Percentiles rank a stretch among this genome's conserved stretches.
These are phyloP conservation scores for Harpagifer antarcticus DNA, from an alignment of 2,797 vertebrate genomes.

Conservation along the genomic window DNA sequence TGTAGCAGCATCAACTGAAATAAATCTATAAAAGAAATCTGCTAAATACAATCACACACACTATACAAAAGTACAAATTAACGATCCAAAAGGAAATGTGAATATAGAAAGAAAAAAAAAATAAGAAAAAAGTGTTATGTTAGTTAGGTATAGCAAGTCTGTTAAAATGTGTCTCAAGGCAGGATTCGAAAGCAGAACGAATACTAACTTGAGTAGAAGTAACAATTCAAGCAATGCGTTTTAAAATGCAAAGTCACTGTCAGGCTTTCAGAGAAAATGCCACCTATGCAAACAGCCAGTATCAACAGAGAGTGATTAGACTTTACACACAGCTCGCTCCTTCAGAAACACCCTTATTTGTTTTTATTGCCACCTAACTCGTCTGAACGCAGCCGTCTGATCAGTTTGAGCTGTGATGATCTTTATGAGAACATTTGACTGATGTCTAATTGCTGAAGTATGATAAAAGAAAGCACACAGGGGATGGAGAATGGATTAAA, in stretches of 20 bases:
- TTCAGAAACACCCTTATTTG: constrained; percentile 16
- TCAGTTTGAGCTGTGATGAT: constrained; percentile 26
- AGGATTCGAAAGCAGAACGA: no score
- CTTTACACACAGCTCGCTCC: constrained; percentile 4
- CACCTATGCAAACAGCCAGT: not conserved
- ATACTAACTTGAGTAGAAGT: not conserved
- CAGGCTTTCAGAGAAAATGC: constrained; percentile 13
- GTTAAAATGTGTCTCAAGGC: no score
- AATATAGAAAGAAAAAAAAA: no score
- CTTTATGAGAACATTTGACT: constrained; percentile 34
- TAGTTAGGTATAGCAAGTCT: no score
- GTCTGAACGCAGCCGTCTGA: not conserved
- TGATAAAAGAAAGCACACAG: constrained; percentile 27
- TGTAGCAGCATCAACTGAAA: no score
- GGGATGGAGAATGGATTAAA: constrained; percentile 52
- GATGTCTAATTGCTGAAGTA: constrained; percentile 37
- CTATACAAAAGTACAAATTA: no score
- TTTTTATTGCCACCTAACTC: constrained; percentile 16
- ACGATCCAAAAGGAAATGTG: no score
- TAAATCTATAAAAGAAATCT: no score
- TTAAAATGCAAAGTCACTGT: constrained; percentile 34
- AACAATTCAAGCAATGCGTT: constrained; percentile 10
- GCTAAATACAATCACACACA: no score
- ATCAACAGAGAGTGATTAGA: constrained; percentile 20
- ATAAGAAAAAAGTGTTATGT: no score